Evolutionary conservation across 2,888 invertebrate genomes (phyloP).

Genomic region (Polyploca ridens): DNA sequence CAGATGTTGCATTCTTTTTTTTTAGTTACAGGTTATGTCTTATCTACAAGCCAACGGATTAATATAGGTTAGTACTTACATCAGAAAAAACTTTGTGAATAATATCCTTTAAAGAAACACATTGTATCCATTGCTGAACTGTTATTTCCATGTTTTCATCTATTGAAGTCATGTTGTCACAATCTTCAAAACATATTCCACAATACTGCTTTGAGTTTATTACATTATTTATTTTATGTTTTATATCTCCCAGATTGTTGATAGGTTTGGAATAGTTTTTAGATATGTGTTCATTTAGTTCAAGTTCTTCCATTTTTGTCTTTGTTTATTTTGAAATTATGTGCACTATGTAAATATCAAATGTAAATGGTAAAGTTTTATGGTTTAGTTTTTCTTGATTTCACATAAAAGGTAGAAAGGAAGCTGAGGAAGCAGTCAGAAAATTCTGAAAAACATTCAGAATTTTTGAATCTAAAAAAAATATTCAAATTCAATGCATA

Average conservation of each 20-base stretch:
- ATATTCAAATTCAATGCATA: too few relatives aligned
- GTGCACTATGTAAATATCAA: too few relatives aligned
- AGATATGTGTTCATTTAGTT: not conserved
- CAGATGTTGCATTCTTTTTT: too few relatives aligned
- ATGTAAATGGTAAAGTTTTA: too few relatives aligned
- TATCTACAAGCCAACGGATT: too few relatives aligned
- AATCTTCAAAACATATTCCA: constrained; percentile 46
- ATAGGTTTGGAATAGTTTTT: not conserved
- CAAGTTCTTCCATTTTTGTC: not conserved
- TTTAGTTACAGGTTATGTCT: too few relatives aligned
- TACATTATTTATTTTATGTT: not conserved
- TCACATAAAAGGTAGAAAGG: too few relatives aligned
- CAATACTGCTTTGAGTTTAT: constrained; percentile 38
- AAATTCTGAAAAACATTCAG: too few relatives aligned
- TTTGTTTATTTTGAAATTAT: too few relatives aligned
- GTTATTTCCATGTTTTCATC: constrained; percentile 44
- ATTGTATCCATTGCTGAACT: constrained; percentile 39
- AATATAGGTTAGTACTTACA: constrained; percentile 42
- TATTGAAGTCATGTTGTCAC: constrained; percentile 37
- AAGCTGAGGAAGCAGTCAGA: too few relatives aligned
- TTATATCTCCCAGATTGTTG: not conserved
- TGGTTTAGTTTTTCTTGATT: too few relatives aligned
- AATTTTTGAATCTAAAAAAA: too few relatives aligned
- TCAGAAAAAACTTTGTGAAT: constrained; percentile 52
- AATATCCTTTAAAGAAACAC: constrained; percentile 42